Evolutionary conservation across 2,113 vertebrate species (phyloP), one percentile per base, ranked within the genome.

Genomic region (Progne subis): DNA sequence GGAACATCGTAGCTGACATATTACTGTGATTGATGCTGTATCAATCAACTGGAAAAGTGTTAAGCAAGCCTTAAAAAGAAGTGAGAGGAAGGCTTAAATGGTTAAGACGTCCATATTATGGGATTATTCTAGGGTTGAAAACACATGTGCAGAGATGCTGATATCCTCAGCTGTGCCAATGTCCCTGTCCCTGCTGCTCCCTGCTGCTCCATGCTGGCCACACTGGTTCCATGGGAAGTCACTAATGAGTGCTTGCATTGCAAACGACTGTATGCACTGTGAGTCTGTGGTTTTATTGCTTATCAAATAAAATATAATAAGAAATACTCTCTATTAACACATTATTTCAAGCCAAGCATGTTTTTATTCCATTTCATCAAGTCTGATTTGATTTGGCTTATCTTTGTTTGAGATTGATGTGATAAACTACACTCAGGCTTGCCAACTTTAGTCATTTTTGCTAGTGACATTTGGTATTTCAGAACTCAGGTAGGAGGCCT

Each of bases 1-100:
- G 64, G 17, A 94, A 78, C 37, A 70, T 82, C 63, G 46, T 37
- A 63, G 77, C 56, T 75, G 56, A 26, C 43, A 60, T 31, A 28
- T 88, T 78, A 44, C 71, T 39, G 68, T 68, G 92, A 86, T 9
- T 55, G 64, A 86, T 86, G 83, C 72, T 74, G 52, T 69, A 82
- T 77, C 79, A 47, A 87, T 84, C 93, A 72, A 76, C 49, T 21
- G 56, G 60, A 46, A 91, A 86, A 94, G 49, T 21, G 28, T 79
- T 82, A 91, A 89, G 69, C n/a, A 81, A 88, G 77, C 31, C 61
- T 91, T 88, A 92, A 91, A 94, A 87, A 75, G 32, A 90, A 82
- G 76, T 19, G 61, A 91, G 52, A 56, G 39, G 31, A 84, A 87
- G 74, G 44, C 65, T 90, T 72, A 92, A 91, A 88, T 34, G 37